Base-by-base conservation (phyloP, 2,888 invertebrate species). In the Agrilus cyanescens region DNA sequence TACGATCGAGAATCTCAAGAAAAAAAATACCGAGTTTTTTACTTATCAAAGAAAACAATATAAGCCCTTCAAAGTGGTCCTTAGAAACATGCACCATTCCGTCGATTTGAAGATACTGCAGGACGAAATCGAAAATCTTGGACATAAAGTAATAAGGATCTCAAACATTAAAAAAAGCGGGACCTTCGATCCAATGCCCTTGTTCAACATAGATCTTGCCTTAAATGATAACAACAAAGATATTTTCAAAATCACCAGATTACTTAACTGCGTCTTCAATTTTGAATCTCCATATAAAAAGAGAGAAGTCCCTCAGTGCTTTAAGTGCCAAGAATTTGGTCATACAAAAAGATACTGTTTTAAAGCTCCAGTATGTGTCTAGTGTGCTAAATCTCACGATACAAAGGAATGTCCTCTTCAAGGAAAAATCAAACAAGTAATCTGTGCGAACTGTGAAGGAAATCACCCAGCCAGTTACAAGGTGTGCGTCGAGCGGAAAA, bases 291-390 rank as follows among this genome's bases (percentile, higher is more conserved):
- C 32, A 16, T 37, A 41, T 10, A 32, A 32, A 41, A 41, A 41
- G 37, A 30, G 31, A 37, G 13, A 5, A 12, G 37, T 41, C 18
- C 18, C 37, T 2, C 39, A 45, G 37, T 42, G 42, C 12, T 29
- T 35, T 8, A 16, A 33, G 8, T 45, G 45, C 36, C 45, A 45
- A 36, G 29, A 32, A 25, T 46, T 16, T n/a, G 31, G 37, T 1
- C 46, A 46, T 18, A 38, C 41, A 1, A 38, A 43, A 32, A 41
- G n/a, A 41, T 40, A 32, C n/a, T 43, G 46, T 12, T 37, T 34
- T 6, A 34, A 36, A 31, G 32, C 13, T 1, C 38, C 29, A 30
- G 38, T 30, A 13, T 46, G 46, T 16, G 40, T 43, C 14, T 35
- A 40, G 37, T 46, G 46, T 16, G 38, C 38, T 6, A 38, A 33